Evolutionary conservation across 2,113 vertebrate genomes (phyloP).

Genomic region (Xyrauchen texanus): DNA sequence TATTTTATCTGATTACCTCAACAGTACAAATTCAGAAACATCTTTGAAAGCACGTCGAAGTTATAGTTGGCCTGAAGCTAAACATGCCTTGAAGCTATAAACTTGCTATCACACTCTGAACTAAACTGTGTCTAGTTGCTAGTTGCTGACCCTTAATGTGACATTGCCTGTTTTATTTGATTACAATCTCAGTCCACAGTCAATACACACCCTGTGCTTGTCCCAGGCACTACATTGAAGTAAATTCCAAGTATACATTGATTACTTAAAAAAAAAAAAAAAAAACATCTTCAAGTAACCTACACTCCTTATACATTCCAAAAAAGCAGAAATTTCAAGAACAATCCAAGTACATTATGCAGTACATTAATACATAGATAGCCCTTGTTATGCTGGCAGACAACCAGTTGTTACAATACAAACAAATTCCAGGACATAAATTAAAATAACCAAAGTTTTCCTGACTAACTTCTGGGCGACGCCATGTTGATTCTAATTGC

Average conservation of each 20-base stretch:
- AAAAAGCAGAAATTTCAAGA: neutral
- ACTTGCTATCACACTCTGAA: neutral
- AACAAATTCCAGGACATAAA: too few species aligned
- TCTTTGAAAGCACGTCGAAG: neutral
- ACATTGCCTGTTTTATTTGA: neutral
- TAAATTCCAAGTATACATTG: neutral
- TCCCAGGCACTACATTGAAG: too few species aligned
- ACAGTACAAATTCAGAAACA: slow-evolving; percentile 1
- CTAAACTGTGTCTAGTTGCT: too few species aligned
- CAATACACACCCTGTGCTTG: too few species aligned
- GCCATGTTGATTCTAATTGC: too few species aligned
- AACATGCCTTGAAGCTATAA: neutral
- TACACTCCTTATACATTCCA: too few species aligned
- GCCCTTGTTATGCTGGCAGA: too few species aligned
- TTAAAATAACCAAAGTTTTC: too few species aligned
- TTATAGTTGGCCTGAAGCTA: neutral
- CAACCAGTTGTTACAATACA: too few species aligned
- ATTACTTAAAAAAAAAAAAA: neutral
- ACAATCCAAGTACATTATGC: neutral
- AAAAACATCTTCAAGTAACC: neutral
- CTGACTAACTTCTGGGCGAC: too few species aligned
- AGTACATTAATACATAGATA: too few species aligned
- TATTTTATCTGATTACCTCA: slow-evolving; percentile 58
- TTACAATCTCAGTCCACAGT: neutral
- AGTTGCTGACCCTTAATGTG: neutral